These are phyloP conservation scores for Clarias batrachus DNA, from an alignment of 2,113 vertebrate genomes.

Conservation along the genomic window DNA sequence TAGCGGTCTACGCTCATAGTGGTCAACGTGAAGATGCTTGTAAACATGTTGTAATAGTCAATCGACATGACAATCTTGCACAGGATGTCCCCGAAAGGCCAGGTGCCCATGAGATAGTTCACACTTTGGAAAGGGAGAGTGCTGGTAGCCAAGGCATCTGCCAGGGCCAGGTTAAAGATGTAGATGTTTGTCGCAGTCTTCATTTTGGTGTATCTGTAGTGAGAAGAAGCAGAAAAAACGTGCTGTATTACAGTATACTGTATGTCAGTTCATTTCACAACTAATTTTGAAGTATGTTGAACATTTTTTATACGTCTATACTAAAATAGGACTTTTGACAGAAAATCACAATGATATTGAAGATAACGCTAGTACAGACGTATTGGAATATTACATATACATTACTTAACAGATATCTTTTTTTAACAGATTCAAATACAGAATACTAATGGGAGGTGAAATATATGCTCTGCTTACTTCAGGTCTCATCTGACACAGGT, in stretches of 20 bases:
- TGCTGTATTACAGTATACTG: not conserved
- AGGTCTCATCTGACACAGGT: not conserved
- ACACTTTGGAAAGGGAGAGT: conserved; percentile 97
- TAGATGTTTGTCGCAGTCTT: conserved; percentile 99
- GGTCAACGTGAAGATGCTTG: conserved; percentile 96
- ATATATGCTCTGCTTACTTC: not conserved
- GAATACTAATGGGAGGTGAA: not conserved
- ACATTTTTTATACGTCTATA: not conserved
- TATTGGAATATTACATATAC: not conserved
- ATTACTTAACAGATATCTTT: not conserved
- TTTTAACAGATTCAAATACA: not conserved
- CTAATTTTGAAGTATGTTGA: not conserved
- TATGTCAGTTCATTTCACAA: not conserved
- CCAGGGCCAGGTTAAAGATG: conserved; percentile 96
- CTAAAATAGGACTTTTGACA: not conserved
- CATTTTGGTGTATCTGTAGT: conserved; percentile 95
- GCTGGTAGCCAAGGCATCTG: conserved; percentile 93
- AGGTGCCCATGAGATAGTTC: conserved; percentile 96
- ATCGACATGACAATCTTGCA: conserved; percentile 97
- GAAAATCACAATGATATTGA: not conserved
- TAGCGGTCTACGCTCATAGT: conserved; percentile 99
- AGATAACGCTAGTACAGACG: not conserved
- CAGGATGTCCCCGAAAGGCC: conserved; percentile 91
- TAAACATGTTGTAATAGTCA: conserved; percentile 99
- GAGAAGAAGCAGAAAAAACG: conserved; percentile 26